Evolutionary conservation across 2,113 vertebrate genomes (phyloP), one percentile per base, ranked within the genome.

Genomic region (Corythaixoides concolor): DNA sequence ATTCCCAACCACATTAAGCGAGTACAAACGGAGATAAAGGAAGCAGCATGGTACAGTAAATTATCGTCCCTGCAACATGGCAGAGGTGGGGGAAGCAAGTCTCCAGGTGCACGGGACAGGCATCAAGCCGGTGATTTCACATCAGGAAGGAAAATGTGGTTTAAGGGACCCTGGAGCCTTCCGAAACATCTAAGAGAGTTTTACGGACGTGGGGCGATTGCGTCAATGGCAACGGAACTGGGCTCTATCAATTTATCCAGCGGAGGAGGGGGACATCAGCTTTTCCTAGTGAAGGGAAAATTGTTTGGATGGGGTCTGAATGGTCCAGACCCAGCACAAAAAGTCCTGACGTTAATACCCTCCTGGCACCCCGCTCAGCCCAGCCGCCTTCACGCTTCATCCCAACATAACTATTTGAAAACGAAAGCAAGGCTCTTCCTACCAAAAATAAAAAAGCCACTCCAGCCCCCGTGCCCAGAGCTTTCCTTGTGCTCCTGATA

Each of bases 1-100:
- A 96, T 97, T 97, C 97, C 94, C 95, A 96, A 93, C 90, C 89
- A 94, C 96, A 97, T 97, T 97, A 97, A 91, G 82, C 18, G 95
- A 92, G 78, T 56, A 73, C 80, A 95, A 98, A 97, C 50, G 83
- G 95, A 97, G 95, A 95, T 73, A 96, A 97, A 97, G 95, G 87
- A 82, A 92, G 69, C 86, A 47, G 79, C 56, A 15, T 15, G 58
- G 93, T 35, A 72, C 24, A 39, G 83, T 93, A 97, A 97, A 98
- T 97, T 97, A 96, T 49, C 12, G 12, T 45, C 85, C 91, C 74
- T 58, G 41, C 74, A 83, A 89, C 13, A 9, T 19, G 59, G 49
- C 58, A 66, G 11, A 73, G 68, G 70, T 41, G 55, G 15, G 63
- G 30, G 77, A 63, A 27, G 47, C 27, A 63, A 12, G 6, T 56